Percentiles rank a stretch among this genome's conserved stretches.
Evolutionary conservation across 2,113 vertebrate species (phyloP).

Genomic region (Alces alces): DNA sequence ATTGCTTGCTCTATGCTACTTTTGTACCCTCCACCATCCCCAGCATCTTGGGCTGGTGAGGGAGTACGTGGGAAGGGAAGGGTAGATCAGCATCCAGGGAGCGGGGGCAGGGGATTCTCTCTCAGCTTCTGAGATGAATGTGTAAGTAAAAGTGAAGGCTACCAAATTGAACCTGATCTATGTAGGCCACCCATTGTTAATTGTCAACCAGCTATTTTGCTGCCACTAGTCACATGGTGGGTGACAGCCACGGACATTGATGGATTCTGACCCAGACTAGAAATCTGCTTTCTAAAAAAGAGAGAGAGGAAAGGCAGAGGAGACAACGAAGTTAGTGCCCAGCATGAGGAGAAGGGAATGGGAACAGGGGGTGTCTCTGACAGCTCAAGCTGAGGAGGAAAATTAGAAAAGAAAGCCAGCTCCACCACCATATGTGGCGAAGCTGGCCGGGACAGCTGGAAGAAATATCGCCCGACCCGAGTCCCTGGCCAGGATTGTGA

Average conservation of each 20-base stretch:
- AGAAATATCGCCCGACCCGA: constrained; percentile 71
- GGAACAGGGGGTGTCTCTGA: constrained; percentile 59
- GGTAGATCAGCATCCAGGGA: neutral
- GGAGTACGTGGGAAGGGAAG: neutral
- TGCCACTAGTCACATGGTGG: constrained; percentile 51
- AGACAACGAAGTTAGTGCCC: neutral
- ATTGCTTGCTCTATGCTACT: neutral
- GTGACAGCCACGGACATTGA: constrained; percentile 72
- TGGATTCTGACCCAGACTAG: constrained; percentile 70
- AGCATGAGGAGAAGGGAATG: constrained; percentile 36
- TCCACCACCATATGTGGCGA: constrained; percentile 67
- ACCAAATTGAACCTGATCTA: constrained; percentile 71
- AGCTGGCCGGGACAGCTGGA: constrained; percentile 78
- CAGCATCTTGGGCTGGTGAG: neutral
- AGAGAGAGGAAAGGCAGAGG: neutral
- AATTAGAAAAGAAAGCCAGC: constrained; percentile 76
- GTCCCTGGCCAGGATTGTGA: constrained; percentile 73
- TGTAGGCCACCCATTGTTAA: constrained; percentile 66
- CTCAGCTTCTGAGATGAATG: constrained; percentile 37
- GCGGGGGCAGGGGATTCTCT: fast-evolving
- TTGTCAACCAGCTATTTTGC: constrained; percentile 68
- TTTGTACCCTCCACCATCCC: fast-evolving
- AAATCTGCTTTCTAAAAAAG: constrained; percentile 66
- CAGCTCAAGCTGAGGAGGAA: constrained; percentile 77
- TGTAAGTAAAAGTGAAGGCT: constrained; percentile 67